phyloP scores from a whole-genome alignment of 2,113 vertebrate species.

The Rhodinocichla rosea region DNA sequence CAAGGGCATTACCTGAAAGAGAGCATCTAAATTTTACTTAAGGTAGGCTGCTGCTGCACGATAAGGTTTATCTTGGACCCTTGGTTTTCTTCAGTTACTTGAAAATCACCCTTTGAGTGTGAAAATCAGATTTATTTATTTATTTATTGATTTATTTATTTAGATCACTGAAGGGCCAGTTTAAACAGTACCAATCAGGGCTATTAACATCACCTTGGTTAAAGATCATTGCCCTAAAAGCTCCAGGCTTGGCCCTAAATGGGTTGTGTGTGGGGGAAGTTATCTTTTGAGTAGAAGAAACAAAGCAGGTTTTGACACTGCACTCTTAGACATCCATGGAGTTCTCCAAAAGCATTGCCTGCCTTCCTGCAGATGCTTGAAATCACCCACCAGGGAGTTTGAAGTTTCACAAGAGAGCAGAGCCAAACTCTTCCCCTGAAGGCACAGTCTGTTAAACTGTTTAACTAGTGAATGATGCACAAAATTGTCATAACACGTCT shows the following conservation, averaged over 20 bases:
- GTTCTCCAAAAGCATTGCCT: neutral
- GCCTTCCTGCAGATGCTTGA: neutral
- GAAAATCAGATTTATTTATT: neutral
- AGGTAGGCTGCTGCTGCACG: neutral
- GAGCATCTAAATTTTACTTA: neutral
- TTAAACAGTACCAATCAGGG: neutral
- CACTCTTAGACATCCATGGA: neutral
- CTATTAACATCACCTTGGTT: neutral
- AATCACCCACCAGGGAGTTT: neutral
- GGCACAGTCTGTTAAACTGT: neutral
- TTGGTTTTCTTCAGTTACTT: neutral
- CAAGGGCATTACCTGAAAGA: neutral
- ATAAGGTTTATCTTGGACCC: neutral
- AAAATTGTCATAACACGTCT: neutral
- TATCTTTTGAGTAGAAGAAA: neutral
- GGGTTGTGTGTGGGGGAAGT: fast-evolving
- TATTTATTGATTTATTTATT: neutral
- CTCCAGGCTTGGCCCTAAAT: neutral
- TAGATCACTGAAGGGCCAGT: neutral
- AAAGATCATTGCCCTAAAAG: neutral
- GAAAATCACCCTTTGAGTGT: neutral
- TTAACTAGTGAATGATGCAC: neutral
- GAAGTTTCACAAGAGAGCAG: neutral
- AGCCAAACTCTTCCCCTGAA: neutral
- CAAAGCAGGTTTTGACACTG: neutral